Percentiles rank a stretch among this genome's conserved stretches.
These are phyloP conservation scores for Gallinago media DNA, from an alignment of 2,113 vertebrate species.

Conservation along the genomic window DNA sequence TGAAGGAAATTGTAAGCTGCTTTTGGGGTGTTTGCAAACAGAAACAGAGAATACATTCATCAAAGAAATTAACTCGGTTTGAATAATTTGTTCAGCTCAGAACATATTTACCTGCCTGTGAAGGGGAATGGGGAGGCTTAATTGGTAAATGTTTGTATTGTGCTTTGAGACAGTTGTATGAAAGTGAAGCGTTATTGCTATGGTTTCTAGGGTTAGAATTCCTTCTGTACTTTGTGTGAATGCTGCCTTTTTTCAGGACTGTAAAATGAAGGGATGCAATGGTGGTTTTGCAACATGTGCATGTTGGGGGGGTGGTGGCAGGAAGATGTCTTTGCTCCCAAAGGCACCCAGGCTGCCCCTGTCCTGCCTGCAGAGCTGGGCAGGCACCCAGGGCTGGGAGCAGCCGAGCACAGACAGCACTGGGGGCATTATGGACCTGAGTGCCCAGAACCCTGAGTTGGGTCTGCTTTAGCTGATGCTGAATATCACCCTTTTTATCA, in stretches of 20 bases:
- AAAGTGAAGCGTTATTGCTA: fast-evolving
- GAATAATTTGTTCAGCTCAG: constrained; percentile 9
- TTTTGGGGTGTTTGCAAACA: constrained; percentile 43
- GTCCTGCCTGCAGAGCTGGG: neutral
- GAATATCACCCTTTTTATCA: neutral
- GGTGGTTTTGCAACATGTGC: fast-evolving
- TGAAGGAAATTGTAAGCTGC: constrained; percentile 7
- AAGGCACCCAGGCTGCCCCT: neutral
- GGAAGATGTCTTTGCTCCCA: neutral
- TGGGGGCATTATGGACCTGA: fast-evolving
- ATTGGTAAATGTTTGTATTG: neutral
- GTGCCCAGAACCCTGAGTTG: neutral
- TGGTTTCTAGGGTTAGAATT: neutral
- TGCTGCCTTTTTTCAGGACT: neutral
- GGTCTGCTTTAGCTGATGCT: neutral
- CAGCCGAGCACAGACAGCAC: neutral
- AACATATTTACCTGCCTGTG: constrained; percentile 15
- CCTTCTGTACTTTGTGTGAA: neutral
- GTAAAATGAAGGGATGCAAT: neutral
- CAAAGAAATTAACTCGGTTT: neutral
- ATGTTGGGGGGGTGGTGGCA: fast-evolving
- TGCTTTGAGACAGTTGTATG: neutral
- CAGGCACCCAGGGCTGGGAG: neutral
- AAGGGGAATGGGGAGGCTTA: neutral
- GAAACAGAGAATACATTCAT: constrained; percentile 30